Evolutionary conservation across 2,113 vertebrate species (phyloP).

Genomic region (Balaeniceps rex): DNA sequence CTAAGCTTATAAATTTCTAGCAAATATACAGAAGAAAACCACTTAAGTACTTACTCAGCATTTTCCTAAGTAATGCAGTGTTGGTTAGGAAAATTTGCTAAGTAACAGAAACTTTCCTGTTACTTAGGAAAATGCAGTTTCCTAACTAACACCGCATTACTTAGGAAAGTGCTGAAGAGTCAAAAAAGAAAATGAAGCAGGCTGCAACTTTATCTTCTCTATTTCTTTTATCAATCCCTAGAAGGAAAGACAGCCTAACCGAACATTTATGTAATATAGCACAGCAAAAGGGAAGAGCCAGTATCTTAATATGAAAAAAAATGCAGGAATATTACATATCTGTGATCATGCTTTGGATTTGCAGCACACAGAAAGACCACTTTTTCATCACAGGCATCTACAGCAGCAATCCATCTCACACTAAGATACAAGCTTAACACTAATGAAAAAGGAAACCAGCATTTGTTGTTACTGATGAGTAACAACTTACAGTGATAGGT

Average conservation of each 20-base stretch:
- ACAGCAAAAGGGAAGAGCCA: not conserved
- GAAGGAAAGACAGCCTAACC: not conserved
- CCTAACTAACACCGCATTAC: not conserved
- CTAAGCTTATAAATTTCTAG: not conserved
- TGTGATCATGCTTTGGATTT: not conserved
- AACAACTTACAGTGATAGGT: not conserved
- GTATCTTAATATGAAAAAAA: not conserved
- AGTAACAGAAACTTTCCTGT: not conserved
- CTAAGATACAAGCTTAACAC: not conserved
- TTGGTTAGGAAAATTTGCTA: not conserved
- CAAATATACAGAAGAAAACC: not conserved
- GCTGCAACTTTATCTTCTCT: not conserved
- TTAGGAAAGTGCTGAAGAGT: not conserved
- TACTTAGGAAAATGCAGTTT: not conserved
- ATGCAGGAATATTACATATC: not conserved
- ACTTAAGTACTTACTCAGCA: not conserved
- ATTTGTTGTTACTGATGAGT: not conserved
- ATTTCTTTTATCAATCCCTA: not conserved
- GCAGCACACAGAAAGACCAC: not conserved
- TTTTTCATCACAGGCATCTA: not conserved
- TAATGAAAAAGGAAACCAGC: not conserved
- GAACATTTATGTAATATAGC: not conserved
- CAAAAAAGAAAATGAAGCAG: not conserved
- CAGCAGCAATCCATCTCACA: not conserved
- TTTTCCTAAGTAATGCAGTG: not conserved